phyloP scores from a whole-genome alignment of 2,888 invertebrate genomes.

The Ceramica pisi region DNA sequence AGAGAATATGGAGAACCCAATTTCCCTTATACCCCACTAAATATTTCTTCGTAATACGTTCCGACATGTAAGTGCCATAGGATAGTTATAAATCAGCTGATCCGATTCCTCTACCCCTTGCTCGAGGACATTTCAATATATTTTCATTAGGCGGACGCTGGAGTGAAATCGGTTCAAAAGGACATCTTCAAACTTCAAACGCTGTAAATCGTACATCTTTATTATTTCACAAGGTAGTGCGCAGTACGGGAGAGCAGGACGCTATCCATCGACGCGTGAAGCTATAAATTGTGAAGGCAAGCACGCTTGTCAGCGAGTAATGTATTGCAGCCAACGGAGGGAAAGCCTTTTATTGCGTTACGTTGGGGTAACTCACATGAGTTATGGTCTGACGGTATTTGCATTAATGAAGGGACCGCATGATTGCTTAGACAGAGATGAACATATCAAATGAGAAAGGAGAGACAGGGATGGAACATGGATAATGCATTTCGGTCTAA shows the following conservation, averaged over 20 bases:
- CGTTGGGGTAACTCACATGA: conserved; percentile 67
- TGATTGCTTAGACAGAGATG: conserved; percentile 59
- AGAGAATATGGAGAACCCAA: conserved; percentile 21
- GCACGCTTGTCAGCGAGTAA: conserved; percentile 68
- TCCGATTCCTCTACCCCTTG: conserved; percentile 40
- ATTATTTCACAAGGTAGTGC: conserved; percentile 55
- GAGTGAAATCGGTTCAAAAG: conserved; percentile 45
- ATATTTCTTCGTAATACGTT: conserved; percentile 41
- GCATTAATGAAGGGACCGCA: conserved; percentile 70
- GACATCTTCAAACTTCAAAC: conserved; percentile 48
- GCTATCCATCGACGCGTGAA: conserved; percentile 66
- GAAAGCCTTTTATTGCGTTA: conserved; percentile 64
- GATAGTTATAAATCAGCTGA: conserved; percentile 52
- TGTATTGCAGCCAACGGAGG: conserved; percentile 62
- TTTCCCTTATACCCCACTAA: conserved; percentile 35
- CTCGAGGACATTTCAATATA: conserved; percentile 47
- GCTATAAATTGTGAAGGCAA: conserved; percentile 63
- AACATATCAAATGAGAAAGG: conserved; percentile 14
- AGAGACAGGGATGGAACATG: conserved; percentile 42
- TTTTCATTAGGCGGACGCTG: conserved; percentile 49
- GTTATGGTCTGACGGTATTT: conserved; percentile 66
- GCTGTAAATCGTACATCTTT: conserved; percentile 54
- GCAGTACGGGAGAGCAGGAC: conserved; percentile 41
- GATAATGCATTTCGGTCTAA: conserved; percentile 59
- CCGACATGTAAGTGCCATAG: conserved; percentile 32